phyloP scores from a whole-genome alignment of 2,113 vertebrate genomes.

The Illadopsis cleaveri region DNA sequence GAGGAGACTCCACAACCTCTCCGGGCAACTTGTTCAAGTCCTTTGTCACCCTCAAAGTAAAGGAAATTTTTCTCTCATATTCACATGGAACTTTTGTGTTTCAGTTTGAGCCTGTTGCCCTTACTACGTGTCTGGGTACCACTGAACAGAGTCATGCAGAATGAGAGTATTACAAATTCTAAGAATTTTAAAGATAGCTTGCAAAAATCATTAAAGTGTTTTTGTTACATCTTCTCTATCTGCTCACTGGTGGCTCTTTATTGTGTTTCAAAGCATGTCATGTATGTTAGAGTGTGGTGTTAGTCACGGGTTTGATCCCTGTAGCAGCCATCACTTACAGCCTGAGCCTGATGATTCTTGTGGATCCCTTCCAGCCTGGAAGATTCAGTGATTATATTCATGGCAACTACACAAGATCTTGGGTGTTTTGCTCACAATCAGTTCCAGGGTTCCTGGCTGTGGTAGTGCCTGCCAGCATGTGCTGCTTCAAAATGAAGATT shows the following conservation, averaged over 20 bases:
- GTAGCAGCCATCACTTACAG: background rate
- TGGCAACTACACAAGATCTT: background rate
- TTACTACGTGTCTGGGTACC: fast-evolving
- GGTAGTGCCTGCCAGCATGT: background rate
- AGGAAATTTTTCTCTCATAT: background rate
- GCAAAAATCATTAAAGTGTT: background rate
- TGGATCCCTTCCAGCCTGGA: background rate
- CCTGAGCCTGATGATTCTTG: background rate
- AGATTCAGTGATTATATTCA: background rate
- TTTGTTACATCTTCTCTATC: background rate
- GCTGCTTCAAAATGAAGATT: background rate
- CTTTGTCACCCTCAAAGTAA: background rate
- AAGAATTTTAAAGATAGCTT: background rate
- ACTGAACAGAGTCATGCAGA: background rate
- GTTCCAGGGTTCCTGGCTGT: background rate
- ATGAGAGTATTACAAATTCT: background rate
- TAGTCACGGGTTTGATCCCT: fast-evolving
- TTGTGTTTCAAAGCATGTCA: background rate
- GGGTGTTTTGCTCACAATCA: background rate
- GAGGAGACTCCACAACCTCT: background rate
- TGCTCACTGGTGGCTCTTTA: background rate
- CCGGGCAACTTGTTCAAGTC: background rate
- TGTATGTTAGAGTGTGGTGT: background rate
- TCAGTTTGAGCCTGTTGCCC: background rate
- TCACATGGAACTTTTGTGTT: background rate